phyloP scores from a whole-genome alignment of 2,888 invertebrate genomes.

The Aromia moschata region DNA sequence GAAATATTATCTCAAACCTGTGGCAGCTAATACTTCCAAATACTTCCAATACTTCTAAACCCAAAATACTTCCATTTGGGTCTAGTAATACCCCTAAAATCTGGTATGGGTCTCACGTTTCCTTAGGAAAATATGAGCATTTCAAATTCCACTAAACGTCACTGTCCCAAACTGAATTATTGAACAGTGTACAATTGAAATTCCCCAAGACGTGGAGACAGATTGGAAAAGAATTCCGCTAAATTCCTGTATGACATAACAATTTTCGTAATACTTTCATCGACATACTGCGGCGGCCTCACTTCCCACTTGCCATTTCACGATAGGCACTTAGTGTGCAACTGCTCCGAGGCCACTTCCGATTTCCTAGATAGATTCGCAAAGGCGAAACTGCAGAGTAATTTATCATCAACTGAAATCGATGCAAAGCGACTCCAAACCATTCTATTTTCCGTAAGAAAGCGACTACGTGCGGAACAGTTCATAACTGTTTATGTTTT shows the following conservation, averaged over 20 bases:
- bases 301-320: constrained; percentile 16
- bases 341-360: constrained; percentile 4
- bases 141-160: too few species aligned
- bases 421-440: background rate
- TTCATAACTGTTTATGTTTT: too few species aligned
- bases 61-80: too few species aligned
- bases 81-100: too few species aligned
- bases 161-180: too few species aligned
- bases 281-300: background rate
- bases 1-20: too few species aligned
- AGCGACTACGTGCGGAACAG: background rate
- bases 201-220: background rate
- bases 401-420: background rate
- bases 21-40: too few species aligned
- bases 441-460: background rate
- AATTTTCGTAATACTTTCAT: constrained; percentile 25
- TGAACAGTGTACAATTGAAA: background rate
- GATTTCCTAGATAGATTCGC: constrained; percentile 7
- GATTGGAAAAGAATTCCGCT: background rate
- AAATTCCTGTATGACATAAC: constrained; percentile 23
- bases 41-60: too few species aligned
- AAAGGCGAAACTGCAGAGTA: background rate
- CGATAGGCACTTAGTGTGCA: background rate
- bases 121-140: too few species aligned
- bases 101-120: too few species aligned